phyloP scores from a whole-genome alignment of 2,888 invertebrate genomes.

The Dexiosoma caninum region DNA sequence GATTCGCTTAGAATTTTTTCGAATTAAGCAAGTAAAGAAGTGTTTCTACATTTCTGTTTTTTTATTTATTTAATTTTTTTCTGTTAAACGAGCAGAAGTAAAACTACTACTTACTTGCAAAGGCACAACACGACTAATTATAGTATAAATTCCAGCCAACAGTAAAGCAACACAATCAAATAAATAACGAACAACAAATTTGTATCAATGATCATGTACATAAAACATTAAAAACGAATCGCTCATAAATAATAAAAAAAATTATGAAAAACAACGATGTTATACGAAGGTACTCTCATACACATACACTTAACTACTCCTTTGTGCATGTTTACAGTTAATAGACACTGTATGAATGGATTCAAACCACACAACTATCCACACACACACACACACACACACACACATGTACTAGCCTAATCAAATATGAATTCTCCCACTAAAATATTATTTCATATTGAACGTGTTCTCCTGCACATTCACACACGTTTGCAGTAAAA shows the following conservation, averaged over 20 bases:
- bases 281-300: slow-evolving; percentile 27
- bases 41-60: slow-evolving; percentile 15
- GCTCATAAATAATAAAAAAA: not conserved
- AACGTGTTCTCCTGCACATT: not conserved
- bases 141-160: slow-evolving; percentile 74
- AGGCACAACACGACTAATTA: slow-evolving; percentile 78
- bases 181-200: slow-evolving; percentile 30
- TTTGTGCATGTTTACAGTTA: slow-evolving; percentile 44
- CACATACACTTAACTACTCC: slow-evolving; percentile 32
- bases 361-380: not conserved
- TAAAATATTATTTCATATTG: no score
- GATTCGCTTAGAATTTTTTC: slow-evolving; percentile 69
- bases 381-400: not conserved
- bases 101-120: slow-evolving; percentile 77
- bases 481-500: not conserved
- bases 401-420: not conserved
- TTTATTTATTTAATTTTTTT: no score
- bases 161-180: slow-evolving; percentile 64
- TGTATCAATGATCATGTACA: slow-evolving; percentile 20
- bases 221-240: slow-evolving; percentile 12
- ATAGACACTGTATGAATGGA: not conserved
- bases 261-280: slow-evolving; percentile 10
- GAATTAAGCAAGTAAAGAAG: slow-evolving; percentile 40
- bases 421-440: slow-evolving; percentile 2
- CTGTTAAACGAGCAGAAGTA: slow-evolving; percentile 60